A percentile compares a stretch with the other conserved stretches of the same genome.
Evolutionary conservation across 1,140 invertebrate species (phyloP).

Genomic region (Apis laboriosa): DNA sequence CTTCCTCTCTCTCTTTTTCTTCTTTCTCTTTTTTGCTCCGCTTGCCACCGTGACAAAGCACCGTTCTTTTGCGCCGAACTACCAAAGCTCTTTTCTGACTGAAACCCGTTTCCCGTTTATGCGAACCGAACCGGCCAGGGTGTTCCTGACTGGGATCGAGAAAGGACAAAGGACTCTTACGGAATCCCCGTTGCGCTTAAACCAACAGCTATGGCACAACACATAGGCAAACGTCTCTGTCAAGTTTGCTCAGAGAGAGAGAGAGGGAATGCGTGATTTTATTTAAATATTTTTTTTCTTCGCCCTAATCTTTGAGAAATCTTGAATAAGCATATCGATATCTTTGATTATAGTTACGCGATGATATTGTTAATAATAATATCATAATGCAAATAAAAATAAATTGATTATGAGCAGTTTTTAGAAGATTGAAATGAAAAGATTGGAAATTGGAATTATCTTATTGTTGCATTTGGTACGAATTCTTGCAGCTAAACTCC

Average conservation of each 20-base stretch:
- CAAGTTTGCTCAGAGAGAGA: not conserved
- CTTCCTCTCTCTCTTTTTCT: not conserved
- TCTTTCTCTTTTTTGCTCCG: constrained; percentile 6
- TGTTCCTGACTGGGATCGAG: constrained; percentile 70
- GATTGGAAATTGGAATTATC: too few species aligned
- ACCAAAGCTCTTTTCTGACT: constrained; percentile 61
- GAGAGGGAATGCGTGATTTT: constrained; percentile 1
- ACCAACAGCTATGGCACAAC: constrained; percentile 33
- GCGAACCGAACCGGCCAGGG: constrained; percentile 67
- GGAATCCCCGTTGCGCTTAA: constrained; percentile 64
- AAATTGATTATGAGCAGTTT: too few species aligned
- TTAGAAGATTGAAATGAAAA: too few species aligned
- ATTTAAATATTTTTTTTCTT: constrained; percentile 21
- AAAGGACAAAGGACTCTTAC: constrained; percentile 73
- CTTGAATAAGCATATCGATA: too few species aligned
- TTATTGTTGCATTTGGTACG: too few species aligned
- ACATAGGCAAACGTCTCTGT: constrained; percentile 9
- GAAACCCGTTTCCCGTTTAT: constrained; percentile 69
- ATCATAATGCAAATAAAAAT: too few species aligned
- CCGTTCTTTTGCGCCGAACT: constrained; percentile 56
- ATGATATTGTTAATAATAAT: too few species aligned
- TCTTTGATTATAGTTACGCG: too few species aligned
- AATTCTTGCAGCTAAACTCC: too few species aligned
- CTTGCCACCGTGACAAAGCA: constrained; percentile 63
- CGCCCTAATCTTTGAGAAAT: not conserved